A percentile compares a stretch with the other conserved stretches of the same genome.
phyloP scores from a whole-genome alignment of 2,797 vertebrate species.

The Rhabdophis nuchalis region DNA sequence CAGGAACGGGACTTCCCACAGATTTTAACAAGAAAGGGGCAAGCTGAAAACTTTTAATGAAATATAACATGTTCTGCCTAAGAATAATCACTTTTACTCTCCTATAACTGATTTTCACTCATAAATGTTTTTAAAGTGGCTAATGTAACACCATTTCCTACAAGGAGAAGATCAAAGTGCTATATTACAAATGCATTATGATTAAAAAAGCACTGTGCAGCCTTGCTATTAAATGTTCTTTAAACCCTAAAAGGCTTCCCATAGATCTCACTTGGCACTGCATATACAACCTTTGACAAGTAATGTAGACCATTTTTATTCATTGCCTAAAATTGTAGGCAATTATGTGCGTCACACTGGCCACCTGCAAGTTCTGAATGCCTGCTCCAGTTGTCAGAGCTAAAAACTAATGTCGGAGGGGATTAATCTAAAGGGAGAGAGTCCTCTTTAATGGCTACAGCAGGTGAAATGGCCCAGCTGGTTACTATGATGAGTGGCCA shows the following conservation, averaged over 20 bases:
- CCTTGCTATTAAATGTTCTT: constrained; percentile 98
- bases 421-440: constrained; percentile 83
- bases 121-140: constrained; percentile 84
- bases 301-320: constrained; percentile 99
- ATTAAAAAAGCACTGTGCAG: constrained; percentile 87
- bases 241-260: constrained; percentile 97
- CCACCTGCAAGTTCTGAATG: constrained; percentile 99
- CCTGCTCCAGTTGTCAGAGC: constrained; percentile 91
- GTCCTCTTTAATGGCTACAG: constrained; percentile 89
- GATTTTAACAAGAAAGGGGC: constrained; percentile 81
- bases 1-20: constrained; percentile 75
- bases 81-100: constrained; percentile 85
- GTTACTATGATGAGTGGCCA: constrained; percentile 99
- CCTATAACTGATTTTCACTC: constrained; percentile 80
- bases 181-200: constrained; percentile 87
- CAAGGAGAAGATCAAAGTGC: constrained; percentile 84
- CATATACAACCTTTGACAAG: constrained; percentile 99
- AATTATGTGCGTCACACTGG: constrained; percentile 99
- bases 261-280: constrained; percentile 99
- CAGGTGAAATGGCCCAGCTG: constrained; percentile 99
- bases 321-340: constrained; percentile 99
- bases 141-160: constrained; percentile 84
- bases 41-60: constrained; percentile 83
- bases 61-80: constrained; percentile 79
- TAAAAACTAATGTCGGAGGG: constrained; percentile 86